Evolutionary conservation across 2,888 invertebrate genomes (phyloP).

Genomic region (Ophion ellenae): DNA sequence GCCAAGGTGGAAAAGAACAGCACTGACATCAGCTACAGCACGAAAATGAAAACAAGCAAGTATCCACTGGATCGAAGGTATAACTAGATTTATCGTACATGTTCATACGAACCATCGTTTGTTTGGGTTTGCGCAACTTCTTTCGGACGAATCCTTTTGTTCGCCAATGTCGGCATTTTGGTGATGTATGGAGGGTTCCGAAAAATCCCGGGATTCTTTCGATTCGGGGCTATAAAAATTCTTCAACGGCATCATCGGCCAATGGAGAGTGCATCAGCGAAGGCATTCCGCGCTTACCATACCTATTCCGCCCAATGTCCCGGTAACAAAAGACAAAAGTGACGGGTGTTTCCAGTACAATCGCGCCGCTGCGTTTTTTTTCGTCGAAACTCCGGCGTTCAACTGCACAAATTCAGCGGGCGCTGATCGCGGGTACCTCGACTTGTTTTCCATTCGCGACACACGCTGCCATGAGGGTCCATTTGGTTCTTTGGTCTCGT

Average conservation of each 20-base stretch:
- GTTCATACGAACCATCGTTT: neutral
- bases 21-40: neutral
- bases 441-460: constrained; percentile 48
- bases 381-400: neutral
- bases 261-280: neutral
- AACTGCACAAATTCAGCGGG: constrained; percentile 14
- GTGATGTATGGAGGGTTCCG: neutral
- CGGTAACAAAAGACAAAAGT: neutral
- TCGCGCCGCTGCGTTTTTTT: constrained; percentile 5
- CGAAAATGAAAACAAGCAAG: neutral
- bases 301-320: neutral
- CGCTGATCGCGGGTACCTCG: constrained; percentile 22
- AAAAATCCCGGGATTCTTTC: neutral
- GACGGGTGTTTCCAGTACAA: constrained; percentile 7
- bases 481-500: constrained; percentile 52
- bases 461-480: constrained; percentile 26
- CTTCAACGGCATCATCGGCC: neutral
- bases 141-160: neutral
- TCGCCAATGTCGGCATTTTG: neutral
- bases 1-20: neutral
- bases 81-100: neutral
- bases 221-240: neutral
- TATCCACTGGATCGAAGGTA: neutral
- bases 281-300: neutral
- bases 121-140: neutral